phyloP scores from a whole-genome alignment of 1,140 invertebrate genomes.

The Megalopta genalis region DNA sequence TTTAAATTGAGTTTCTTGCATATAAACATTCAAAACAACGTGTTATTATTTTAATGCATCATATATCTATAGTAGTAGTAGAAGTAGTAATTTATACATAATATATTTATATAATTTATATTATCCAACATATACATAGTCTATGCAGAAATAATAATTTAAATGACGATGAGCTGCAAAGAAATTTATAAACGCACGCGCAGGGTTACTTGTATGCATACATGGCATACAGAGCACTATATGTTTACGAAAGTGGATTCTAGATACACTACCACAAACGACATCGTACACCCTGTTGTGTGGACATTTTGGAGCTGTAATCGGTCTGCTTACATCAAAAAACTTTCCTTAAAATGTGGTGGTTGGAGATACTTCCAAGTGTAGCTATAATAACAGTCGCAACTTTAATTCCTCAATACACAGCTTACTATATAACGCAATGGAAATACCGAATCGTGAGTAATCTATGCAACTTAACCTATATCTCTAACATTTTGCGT shows the following conservation, averaged over 20 bases:
- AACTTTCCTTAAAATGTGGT: slow-evolving; percentile 58
- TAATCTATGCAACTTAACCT: slow-evolving; percentile 39
- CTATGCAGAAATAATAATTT: not conserved
- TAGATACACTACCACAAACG: too few species aligned
- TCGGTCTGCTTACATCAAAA: not conserved
- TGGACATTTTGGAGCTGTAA: not conserved
- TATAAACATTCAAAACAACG: not conserved
- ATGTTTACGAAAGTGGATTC: too few species aligned
- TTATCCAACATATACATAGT: too few species aligned
- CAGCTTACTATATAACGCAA: not conserved
- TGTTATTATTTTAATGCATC: not conserved
- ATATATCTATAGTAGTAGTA: not conserved
- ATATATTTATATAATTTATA: too few species aligned
- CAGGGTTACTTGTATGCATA: too few species aligned
- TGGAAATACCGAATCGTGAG: slow-evolving; percentile 38
- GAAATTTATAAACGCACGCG: not conserved
- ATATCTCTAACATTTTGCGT: not conserved
- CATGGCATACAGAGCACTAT: too few species aligned
- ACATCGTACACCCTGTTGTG: not conserved
- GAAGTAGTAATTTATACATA: too few species aligned
- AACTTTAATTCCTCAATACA: not conserved
- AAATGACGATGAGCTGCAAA: not conserved
- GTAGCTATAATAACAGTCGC: slow-evolving; percentile 3
- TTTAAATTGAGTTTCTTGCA: not conserved
- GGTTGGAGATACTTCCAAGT: slow-evolving; percentile 49